A percentile compares a stretch with the other conserved stretches of the same genome.
Evolutionary conservation across 2,113 vertebrate species (phyloP).

Genomic region (Tachycineta bicolor): DNA sequence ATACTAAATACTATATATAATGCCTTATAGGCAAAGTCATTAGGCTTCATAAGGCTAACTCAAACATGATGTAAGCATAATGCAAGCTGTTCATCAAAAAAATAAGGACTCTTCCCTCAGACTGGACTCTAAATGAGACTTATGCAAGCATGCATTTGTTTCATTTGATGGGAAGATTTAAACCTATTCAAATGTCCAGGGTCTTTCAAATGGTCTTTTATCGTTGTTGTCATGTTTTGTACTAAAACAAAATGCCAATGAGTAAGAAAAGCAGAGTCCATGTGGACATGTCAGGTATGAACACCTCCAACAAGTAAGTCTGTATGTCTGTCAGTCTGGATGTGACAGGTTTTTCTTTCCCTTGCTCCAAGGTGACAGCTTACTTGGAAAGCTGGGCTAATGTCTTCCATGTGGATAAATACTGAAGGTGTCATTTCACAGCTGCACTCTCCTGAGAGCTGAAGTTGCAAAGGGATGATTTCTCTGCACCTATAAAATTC

Average conservation of each 20-base stretch:
- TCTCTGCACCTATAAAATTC: conserved; percentile 26
- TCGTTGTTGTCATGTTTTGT: not conserved
- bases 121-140: not conserved
- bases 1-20: not conserved
- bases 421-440: conserved; percentile 24
- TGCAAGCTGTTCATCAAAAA: not conserved
- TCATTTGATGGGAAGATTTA: not conserved
- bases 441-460: conserved; percentile 9
- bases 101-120: not conserved
- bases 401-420: not conserved
- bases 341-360: not conserved
- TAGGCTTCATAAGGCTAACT: not conserved
- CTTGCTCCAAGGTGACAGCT: not conserved
- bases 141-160: not conserved
- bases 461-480: not conserved
- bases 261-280: not conserved
- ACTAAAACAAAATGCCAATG: not conserved
- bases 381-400: not conserved
- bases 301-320: not conserved
- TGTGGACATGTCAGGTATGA: not conserved
- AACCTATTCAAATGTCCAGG: not conserved
- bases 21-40: not conserved
- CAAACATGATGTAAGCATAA: not conserved
- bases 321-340: not conserved
- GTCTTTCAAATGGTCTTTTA: not conserved